Evolutionary conservation across 2,113 vertebrate species (phyloP).

Genomic region (Polypterus bichir): DNA sequence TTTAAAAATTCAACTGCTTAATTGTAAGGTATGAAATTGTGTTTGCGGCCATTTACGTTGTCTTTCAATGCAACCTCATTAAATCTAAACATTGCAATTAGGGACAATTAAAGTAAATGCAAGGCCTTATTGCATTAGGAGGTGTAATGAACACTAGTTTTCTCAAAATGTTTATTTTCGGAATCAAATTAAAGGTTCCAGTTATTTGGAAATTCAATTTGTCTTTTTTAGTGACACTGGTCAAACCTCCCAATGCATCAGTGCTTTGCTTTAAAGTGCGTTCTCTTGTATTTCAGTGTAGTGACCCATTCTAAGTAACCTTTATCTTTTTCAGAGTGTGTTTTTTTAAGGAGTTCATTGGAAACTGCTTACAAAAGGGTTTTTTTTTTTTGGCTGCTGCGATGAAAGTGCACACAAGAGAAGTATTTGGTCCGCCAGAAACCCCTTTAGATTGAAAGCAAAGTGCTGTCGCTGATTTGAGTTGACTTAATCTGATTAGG

Average conservation of each 20-base stretch:
- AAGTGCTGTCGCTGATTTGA: conserved; percentile 71
- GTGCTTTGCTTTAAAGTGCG: conserved; percentile 62
- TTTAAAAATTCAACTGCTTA: no score
- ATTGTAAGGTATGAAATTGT: no score
- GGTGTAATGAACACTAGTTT: conserved; percentile 42
- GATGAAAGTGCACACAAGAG: conserved; percentile 63
- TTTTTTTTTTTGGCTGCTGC: conserved; percentile 33
- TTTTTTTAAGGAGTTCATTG: conserved; percentile 68
- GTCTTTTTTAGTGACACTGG: conserved; percentile 43
- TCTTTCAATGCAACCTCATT: neutral
- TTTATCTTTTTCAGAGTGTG: conserved; percentile 53
- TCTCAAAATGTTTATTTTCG: conserved; percentile 42
- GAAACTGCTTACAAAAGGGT: conserved; percentile 61
- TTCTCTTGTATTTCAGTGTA: conserved; percentile 59
- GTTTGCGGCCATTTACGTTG: no score
- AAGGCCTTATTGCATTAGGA: conserved; percentile 47
- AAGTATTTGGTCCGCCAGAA: conserved; percentile 62
- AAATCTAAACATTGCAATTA: neutral
- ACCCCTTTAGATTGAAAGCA: conserved; percentile 72
- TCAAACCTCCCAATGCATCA: conserved; percentile 59
- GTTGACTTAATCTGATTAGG: conserved; percentile 92
- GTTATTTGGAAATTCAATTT: conserved; percentile 50
- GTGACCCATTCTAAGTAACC: conserved; percentile 80
- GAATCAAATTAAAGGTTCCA: conserved; percentile 59
- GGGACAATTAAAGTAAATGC: neutral